Evolutionary conservation across 2,113 vertebrate genomes (phyloP).

Genomic region (Clupea harengus): DNA sequence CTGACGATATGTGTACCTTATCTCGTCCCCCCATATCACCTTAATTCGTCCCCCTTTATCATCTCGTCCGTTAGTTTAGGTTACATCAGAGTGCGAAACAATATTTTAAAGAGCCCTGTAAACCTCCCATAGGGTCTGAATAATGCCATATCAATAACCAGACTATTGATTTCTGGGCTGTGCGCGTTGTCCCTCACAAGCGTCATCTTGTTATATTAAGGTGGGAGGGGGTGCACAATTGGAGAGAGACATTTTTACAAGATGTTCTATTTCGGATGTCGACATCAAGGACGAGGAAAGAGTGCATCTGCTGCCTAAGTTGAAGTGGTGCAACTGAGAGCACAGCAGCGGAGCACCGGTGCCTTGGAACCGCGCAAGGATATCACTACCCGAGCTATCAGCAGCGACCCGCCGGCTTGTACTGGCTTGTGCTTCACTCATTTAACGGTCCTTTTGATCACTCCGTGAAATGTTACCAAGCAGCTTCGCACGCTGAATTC

Average conservation of each 20-base stretch:
- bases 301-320: background rate
- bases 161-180: background rate
- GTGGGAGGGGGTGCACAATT: background rate
- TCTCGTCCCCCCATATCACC: background rate
- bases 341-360: background rate
- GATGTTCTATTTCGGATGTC: background rate
- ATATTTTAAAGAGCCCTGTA: background rate
- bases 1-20: no score
- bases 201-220: background rate
- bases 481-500: no score
- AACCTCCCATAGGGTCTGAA: background rate
- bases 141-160: background rate
- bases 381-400: background rate
- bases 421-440: background rate
- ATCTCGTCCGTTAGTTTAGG: background rate
- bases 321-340: slow-evolving; percentile 2
- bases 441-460: background rate
- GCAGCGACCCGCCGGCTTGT: background rate
- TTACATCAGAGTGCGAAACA: background rate
- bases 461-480: background rate
- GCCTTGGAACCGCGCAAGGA: background rate
- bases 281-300: background rate
- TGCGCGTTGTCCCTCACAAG: background rate
- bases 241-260: background rate
- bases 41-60: no score